Evolutionary conservation across 2,888 invertebrate genomes (phyloP), one percentile per base, ranked within the genome.

Genomic region (Dione vanillae): DNA sequence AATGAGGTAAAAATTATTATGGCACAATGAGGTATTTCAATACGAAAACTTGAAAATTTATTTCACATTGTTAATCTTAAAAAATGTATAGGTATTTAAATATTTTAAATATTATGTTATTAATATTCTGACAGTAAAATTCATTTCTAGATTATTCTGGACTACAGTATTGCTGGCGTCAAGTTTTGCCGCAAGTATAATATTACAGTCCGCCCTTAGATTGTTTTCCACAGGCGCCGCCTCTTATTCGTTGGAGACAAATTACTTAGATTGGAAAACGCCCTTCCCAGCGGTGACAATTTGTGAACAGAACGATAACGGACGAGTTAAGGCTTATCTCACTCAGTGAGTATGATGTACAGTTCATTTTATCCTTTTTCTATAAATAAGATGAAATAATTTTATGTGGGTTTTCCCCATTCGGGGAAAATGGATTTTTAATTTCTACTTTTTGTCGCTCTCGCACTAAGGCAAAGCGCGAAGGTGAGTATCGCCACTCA

Each of bases 261-360:
- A 94, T 56, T 95, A 95, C 78, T 78, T 95, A 73, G 88, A 94
- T 72, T 95, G 95, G 94, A 92, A 95, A 75, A 95, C 95, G 0
- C 94, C 94, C 1, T 95, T 95, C 81, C 95, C 95, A 2, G 94
- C 95, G 0, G 86, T 95, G 2, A 94, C 95, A 0, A 81, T 95
- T 14, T 95, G 95, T 77, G 95, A 95, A 76, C 85, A 87, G 2
- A 73, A 77, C 0, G 87, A 89, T n/a, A 77, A 80, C 0, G 84
- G 85, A 5, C 83, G 85, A 43, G 75, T 90, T 14, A 85, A 80
- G 72, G 77, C 81, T 45, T 61, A 61, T 35, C 45, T 61, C n/a
- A 45, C 35, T 45, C 45, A 16, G 61, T 61, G n/a, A 27, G 61
- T 61, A 3, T 54, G 37, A 14, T 35, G 35, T 14, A 11, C 0